Conservation (phyloP, 2,888 invertebrate genomes). For the Drosophila austrosaltans region DNA sequence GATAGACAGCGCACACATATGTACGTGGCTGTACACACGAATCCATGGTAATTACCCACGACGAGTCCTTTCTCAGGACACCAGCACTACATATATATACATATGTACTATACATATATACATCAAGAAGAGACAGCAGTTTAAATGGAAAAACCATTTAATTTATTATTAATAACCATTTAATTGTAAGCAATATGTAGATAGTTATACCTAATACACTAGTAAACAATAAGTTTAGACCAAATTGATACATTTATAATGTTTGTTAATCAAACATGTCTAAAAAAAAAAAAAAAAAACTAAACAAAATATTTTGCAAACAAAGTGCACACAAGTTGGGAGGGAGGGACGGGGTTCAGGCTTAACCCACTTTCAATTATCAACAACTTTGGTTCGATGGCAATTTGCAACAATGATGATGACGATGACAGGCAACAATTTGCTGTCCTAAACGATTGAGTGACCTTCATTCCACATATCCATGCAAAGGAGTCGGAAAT, state of each 20-base stretch:
- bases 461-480: constrained; percentile 56
- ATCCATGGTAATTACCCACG: constrained; percentile 46
- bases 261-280: constrained; percentile 1
- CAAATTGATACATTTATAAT: constrained; percentile 2
- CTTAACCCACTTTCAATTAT: neutral
- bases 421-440: constrained; percentile 10
- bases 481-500: constrained; percentile 15
- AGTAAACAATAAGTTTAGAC: neutral
- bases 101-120: too few relatives aligned
- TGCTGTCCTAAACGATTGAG: constrained; percentile 21
- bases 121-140: constrained; percentile 8
- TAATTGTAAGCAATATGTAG: constrained; percentile 40
- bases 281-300: neutral
- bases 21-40: constrained; percentile 34
- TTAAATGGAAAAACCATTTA: constrained; percentile 11
- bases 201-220: constrained; percentile 1
- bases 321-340: neutral
- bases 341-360: neutral
- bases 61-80: constrained; percentile 37
- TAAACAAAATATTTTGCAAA: neutral
- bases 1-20: constrained; percentile 26
- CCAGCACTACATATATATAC: neutral
- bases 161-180: constrained; percentile 40
- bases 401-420: neutral
- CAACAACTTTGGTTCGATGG: neutral